Base-by-base conservation (phyloP, 1,140 invertebrate genomes). In the Macrobrachium rosenbergii region DNA sequence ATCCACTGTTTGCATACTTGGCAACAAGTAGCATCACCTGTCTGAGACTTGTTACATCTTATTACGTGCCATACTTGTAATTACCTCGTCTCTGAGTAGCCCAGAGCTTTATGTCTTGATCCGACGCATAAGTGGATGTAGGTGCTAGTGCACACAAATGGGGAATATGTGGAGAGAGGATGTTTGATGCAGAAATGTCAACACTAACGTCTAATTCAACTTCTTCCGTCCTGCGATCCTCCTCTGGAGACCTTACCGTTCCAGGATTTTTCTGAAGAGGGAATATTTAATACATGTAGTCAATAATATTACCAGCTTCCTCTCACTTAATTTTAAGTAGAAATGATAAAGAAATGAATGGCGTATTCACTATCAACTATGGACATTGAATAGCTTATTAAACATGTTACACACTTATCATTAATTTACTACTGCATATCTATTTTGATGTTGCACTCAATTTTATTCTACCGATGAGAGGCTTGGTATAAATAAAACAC, bases 231-330 rank as follows among this genome's bases (percentile, higher is more conserved):
- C 84, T 78, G 11, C 84, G 94, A 90, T 98, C 96, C 90, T 98
- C 97, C 91, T 99, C 98, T 0, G 98, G 96, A 0, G 95, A 95
- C 67, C 97, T 92, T 21, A 97, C 94, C 37, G 96, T 95, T 82
- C 95, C 95, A 43, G 96, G 95, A 91, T 96, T 96, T 95, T 96
- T 96, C 95, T 96, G 90, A 3, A 45, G 62, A 59, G 3, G 16
- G 60, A 52, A 17, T 59, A 69, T 23, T n/a, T 5, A 21, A 69
- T 69, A 69, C 64, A 14, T 69, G 28, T 2, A n/a, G n/a, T 69
- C 3, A 14, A 72, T 5, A 23, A 14, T 72, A 52, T 5, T 52
- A 52, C 5, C 5, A 52, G 5, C 45, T 52, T 52, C 45, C 45
- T 6, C 45, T 52, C 45, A 6, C 45, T 52, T 10, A 5, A 52